Conservation (phyloP, 1,140 invertebrate species). For the Neodiprion pinetum region DNA sequence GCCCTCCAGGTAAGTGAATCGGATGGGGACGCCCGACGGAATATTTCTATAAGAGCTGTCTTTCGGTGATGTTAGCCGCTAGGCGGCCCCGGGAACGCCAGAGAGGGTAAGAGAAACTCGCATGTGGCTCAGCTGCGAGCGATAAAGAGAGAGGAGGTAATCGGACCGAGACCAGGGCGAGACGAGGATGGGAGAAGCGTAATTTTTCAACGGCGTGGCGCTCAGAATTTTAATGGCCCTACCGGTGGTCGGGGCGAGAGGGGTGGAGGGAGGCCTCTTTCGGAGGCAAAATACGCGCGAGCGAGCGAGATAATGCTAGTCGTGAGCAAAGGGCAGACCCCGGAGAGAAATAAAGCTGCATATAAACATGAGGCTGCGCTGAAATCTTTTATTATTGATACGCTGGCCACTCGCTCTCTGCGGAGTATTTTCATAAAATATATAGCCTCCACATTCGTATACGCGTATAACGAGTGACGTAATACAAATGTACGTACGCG, state of each 20-base stretch:
- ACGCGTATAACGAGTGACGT: background rate
- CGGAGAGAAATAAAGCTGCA: slow-evolving; percentile 43
- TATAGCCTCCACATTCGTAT: background rate
- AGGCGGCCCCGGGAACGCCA: background rate
- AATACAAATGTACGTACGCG: background rate
- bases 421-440: slow-evolving; percentile 7
- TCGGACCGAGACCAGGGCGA: background rate
- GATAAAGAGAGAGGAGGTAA: slow-evolving; percentile 4
- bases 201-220: slow-evolving; percentile 45
- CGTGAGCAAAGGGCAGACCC: slow-evolving; percentile 37
- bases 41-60: background rate
- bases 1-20: slow-evolving; percentile 6
- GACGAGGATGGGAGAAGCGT: slow-evolving; percentile 22
- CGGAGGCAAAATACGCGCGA: slow-evolving; percentile 34
- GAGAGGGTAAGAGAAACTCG: background rate
- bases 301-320: slow-evolving; percentile 34
- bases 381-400: slow-evolving; percentile 18
- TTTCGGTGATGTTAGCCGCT: background rate
- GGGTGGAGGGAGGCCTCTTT: slow-evolving; percentile 14
- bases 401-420: background rate
- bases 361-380: slow-evolving; percentile 36
- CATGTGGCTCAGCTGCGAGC: background rate
- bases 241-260: slow-evolving; percentile 11
- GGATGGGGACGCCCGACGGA: background rate
- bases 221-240: slow-evolving; percentile 46